Evolutionary conservation across 2,888 invertebrate genomes (phyloP).

Genomic region (Nesidiocoris tenuis): DNA sequence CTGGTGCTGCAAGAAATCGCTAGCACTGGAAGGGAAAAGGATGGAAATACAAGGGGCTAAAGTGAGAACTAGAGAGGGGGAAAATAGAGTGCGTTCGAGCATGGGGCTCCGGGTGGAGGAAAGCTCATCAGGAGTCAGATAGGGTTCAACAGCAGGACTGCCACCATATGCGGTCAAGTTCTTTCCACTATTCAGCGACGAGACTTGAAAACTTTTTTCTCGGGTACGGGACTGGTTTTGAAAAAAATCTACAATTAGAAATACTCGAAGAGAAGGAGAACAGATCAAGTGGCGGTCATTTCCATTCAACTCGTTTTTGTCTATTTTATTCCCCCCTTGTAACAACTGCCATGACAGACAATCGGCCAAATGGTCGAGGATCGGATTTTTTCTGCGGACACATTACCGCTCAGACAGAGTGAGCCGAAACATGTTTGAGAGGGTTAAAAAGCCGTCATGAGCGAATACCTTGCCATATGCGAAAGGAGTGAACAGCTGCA

Average conservation of each 20-base stretch:
- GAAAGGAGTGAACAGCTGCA: background rate
- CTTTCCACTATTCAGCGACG: constrained; percentile 27
- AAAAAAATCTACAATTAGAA: constrained; percentile 36
- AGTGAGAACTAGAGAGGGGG: background rate
- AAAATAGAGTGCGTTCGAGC: background rate
- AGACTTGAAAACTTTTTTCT: background rate
- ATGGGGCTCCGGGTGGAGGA: background rate
- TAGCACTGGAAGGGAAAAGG: background rate
- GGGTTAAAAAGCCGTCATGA: background rate
- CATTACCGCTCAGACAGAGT: background rate
- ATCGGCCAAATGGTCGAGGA: background rate
- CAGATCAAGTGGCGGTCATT: constrained; percentile 22
- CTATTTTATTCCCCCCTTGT: background rate
- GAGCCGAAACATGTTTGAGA: background rate
- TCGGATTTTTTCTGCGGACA: background rate
- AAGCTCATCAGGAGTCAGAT: constrained; percentile 40
- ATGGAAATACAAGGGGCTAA: background rate
- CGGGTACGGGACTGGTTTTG: background rate
- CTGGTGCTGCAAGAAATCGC: background rate
- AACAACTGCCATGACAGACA: background rate
- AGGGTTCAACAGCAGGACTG: constrained; percentile 15
- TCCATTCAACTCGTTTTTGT: constrained; percentile 23
- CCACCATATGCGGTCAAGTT: constrained; percentile 32
- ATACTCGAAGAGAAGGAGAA: constrained; percentile 8
- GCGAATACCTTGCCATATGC: background rate